Percentiles rank a stretch among this genome's conserved stretches.
Conservation (phyloP, 2,113 vertebrate species). For the Pogona vitticeps region DNA sequence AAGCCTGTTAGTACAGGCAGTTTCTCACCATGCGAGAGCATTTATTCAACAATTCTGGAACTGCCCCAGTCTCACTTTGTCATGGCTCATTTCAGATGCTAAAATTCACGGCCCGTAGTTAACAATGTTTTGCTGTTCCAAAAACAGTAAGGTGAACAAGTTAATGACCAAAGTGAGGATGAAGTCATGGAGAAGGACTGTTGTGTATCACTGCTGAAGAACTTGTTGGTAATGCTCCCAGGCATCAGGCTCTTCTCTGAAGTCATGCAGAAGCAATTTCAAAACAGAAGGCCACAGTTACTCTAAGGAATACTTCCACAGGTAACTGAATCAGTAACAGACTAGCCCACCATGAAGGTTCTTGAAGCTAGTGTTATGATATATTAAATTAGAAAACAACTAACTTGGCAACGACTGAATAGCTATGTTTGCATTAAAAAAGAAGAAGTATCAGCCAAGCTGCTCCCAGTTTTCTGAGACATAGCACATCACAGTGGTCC, state of each 20-base stretch:
- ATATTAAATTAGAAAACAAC: neutral
- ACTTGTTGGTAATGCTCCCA: conserved; percentile 20
- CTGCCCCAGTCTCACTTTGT: conserved; percentile 11
- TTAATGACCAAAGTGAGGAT: neutral
- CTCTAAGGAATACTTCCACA: neutral
- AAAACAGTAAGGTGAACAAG: conserved; percentile 16
- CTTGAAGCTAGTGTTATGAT: neutral
- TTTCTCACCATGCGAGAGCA: neutral
- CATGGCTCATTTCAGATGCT: neutral
- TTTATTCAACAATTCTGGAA: conserved; percentile 24
- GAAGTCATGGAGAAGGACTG: neutral
- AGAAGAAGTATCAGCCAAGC: neutral
- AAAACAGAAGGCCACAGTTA: neutral
- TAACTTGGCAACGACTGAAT: neutral
- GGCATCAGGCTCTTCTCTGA: conserved; percentile 12
- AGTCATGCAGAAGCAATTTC: neutral
- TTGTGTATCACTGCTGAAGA: neutral
- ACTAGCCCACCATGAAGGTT: neutral
- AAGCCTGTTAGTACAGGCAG: neutral
- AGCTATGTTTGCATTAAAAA: neutral
- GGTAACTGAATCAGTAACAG: conserved; percentile 8
- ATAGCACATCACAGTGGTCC: neutral
- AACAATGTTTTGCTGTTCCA: conserved; percentile 14
- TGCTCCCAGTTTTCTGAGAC: neutral
- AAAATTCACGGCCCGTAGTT: conserved; percentile 15